A percentile compares a stretch with the other conserved stretches of the same genome.
These are phyloP conservation scores for Ageneiosus marmoratus DNA, from an alignment of 2,113 vertebrate genomes.

Conservation along the genomic window DNA sequence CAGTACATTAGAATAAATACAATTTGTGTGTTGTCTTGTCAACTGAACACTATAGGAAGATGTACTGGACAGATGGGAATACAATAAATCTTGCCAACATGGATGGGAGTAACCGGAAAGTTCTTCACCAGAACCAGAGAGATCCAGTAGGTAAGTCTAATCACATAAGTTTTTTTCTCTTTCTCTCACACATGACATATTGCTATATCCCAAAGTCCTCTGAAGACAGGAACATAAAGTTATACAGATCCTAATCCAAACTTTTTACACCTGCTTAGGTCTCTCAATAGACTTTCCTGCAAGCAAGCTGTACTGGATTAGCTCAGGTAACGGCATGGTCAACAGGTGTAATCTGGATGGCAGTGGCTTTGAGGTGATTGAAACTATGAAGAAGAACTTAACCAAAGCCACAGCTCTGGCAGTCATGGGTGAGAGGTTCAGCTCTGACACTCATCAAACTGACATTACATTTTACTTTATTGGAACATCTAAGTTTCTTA, in stretches of 20 bases:
- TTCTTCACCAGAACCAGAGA: constrained; percentile 94
- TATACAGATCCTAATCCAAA: background rate
- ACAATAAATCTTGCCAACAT: constrained; percentile 97
- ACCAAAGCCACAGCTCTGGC: constrained; percentile 93
- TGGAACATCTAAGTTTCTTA: background rate
- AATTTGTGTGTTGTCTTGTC: background rate
- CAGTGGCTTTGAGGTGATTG: constrained; percentile 89
- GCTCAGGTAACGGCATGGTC: constrained; percentile 95
- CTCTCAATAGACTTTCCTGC: constrained; percentile 91
- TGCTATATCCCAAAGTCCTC: background rate
- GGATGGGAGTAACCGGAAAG: constrained; percentile 97
- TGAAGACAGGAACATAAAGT: background rate
- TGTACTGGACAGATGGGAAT: constrained; percentile 97
- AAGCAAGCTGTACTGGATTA: constrained; percentile 98
- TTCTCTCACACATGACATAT: background rate
- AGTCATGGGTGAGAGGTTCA: constrained; percentile 90
- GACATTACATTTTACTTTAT: background rate
- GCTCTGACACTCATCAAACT: background rate
- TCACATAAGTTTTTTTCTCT: constrained; percentile 42
- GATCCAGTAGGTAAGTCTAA: constrained; percentile 88
- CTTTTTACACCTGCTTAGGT: constrained; percentile 69
- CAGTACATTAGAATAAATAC: background rate
- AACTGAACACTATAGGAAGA: constrained; percentile 75
- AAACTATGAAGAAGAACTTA: constrained; percentile 89
- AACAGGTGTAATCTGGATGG: constrained; percentile 97